Conservation (phyloP, 2,888 invertebrate genomes). For the Chymomyza procnemis region DNA sequence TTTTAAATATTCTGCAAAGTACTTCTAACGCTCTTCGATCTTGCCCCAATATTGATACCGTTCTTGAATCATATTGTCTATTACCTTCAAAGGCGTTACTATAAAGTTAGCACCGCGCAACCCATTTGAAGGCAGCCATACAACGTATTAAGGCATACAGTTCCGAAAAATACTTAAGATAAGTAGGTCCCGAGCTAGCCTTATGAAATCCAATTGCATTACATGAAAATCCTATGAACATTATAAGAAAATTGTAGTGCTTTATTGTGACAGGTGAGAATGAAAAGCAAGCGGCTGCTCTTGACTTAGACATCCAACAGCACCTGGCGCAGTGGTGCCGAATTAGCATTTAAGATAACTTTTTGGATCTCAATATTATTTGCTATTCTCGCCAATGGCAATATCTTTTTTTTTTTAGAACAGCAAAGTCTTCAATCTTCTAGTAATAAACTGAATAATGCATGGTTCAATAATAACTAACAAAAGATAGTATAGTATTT, state of each 20-base stretch:
- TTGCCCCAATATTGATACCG: constrained; percentile 53
- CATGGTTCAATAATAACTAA: too few species aligned
- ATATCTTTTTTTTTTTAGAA: too few species aligned
- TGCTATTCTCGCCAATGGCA: constrained; percentile 81
- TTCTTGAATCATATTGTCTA: constrained; percentile 45
- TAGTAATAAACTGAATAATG: too few species aligned
- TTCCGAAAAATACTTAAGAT: constrained; percentile 81
- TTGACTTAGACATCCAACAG: constrained; percentile 70
- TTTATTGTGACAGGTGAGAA: constrained; percentile 83
- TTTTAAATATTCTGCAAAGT: too few species aligned
- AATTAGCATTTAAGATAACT: constrained; percentile 73
- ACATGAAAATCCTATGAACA: constrained; percentile 82
- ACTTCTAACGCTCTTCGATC: constrained; percentile 55
- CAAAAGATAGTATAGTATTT: too few species aligned
- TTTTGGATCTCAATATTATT: constrained; percentile 80
- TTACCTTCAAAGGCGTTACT: constrained; percentile 61
- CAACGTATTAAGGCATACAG: constrained; percentile 80
- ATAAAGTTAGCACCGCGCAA: constrained; percentile 70
- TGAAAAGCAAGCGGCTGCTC: constrained; percentile 80
- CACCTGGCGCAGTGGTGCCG: constrained; percentile 79
- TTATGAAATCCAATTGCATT: constrained; percentile 82
- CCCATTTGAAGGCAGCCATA: constrained; percentile 75
- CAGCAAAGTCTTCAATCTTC: too few species aligned
- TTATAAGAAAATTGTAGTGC: constrained; percentile 81
- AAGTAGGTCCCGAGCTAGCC: constrained; percentile 80